Evolutionary conservation across 2,797 vertebrate genomes (phyloP).

Genomic region (Aphelocoma californica): DNA sequence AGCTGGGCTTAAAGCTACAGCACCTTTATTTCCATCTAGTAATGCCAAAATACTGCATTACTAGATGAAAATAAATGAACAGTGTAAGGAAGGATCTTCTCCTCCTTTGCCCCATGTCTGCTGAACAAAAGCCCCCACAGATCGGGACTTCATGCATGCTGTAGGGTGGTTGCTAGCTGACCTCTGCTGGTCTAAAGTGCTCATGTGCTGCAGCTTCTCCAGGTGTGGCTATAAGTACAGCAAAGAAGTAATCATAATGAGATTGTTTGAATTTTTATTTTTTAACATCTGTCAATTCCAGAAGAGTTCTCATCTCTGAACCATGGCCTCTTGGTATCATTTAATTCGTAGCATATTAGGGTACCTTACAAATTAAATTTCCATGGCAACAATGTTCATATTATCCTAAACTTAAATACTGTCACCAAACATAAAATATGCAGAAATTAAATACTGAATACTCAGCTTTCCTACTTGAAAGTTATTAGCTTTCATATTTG

Average conservation of each 20-base stretch:
- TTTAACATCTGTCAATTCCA: not conserved
- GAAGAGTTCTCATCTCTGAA: not conserved
- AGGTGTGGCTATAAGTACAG: not conserved
- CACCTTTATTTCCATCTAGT: not conserved
- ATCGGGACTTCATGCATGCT: not conserved
- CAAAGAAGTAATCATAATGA: not conserved
- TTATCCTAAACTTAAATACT: not conserved
- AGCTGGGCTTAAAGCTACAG: not conserved
- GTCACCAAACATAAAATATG: not conserved
- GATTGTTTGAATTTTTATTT: not conserved
- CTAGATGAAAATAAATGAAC: not conserved
- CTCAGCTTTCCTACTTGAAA: not conserved
- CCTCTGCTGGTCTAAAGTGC: not conserved
- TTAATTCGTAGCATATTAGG: not conserved
- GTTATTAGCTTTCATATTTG: not conserved
- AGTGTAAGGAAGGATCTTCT: not conserved
- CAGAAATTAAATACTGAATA: not conserved
- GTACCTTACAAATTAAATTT: not conserved
- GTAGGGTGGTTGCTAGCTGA: not conserved
- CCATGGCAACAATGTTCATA: not conserved
- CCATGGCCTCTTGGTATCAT: not conserved
- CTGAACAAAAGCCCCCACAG: not conserved
- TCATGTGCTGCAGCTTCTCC: not conserved
- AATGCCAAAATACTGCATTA: not conserved
- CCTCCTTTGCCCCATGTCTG: not conserved